These are phyloP conservation scores for Drosophila stalkeri DNA, from an alignment of 2,888 invertebrate genomes.

Conservation along the genomic window DNA sequence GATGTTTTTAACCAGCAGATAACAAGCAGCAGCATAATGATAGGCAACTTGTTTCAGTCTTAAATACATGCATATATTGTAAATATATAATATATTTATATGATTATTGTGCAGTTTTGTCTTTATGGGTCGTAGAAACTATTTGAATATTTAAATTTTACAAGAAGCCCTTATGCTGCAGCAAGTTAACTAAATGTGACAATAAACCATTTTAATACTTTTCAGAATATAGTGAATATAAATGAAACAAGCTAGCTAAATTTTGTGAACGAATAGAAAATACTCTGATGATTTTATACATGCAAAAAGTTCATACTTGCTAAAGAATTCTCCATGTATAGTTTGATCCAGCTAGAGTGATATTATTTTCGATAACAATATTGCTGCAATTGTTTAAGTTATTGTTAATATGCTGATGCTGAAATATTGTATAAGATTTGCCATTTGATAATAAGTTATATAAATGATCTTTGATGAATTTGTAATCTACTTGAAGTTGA, in stretches of 20 bases:
- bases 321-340: not conserved
- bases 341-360: not conserved
- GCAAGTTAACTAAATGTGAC: not conserved
- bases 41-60: conserved; percentile 5
- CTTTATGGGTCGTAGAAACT: not conserved
- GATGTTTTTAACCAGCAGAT: conserved; percentile 49
- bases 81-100: not conserved
- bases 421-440: not conserved
- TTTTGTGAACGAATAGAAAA: not conserved
- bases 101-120: not conserved
- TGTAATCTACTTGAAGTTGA: not conserved
- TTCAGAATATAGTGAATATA: not conserved
- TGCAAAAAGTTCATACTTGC: too few relatives aligned
- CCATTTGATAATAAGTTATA: not conserved
- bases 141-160: not conserved
- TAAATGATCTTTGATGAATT: not conserved
- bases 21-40: conserved; percentile 20
- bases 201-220: not conserved
- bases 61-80: not conserved
- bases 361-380: not conserved
- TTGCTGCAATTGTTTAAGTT: not conserved
- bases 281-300: too few relatives aligned
- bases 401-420: not conserved
- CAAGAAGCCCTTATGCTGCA: too few relatives aligned
- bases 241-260: not conserved